Conservation (phyloP, 23 tunicate genomes). For the Ascidia mentula region DNA sequence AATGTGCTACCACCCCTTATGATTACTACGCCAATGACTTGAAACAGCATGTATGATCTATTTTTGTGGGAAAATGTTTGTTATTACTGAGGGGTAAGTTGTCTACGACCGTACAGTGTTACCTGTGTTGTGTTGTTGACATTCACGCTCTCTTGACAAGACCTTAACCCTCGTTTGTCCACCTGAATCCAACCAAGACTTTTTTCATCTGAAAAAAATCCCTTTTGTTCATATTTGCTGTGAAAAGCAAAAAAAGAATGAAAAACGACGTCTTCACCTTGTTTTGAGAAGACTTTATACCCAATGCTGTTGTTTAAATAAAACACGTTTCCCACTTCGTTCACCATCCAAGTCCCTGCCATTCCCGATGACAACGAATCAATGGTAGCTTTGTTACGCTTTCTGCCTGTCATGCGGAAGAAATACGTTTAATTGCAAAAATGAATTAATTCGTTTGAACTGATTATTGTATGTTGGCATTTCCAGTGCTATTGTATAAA, state of each 20-base stretch:
- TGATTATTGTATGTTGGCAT: no score
- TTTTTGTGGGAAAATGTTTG: no score
- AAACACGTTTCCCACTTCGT: background rate
- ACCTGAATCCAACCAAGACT: background rate
- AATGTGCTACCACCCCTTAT: no score
- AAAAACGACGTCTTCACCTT: background rate
- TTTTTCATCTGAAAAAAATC: background rate
- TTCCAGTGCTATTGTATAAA: no score
- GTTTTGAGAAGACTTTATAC: background rate
- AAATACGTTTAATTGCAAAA: no score
- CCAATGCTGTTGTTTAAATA: conserved; percentile 11
- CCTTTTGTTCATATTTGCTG: background rate
- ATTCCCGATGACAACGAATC: conserved; percentile 1
- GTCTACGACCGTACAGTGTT: no score
- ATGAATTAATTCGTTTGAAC: no score
- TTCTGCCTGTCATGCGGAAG: background rate
- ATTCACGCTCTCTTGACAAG: background rate
- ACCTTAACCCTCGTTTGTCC: background rate
- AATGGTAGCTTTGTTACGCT: background rate
- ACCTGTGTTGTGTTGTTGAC: background rate
- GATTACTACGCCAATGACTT: no score
- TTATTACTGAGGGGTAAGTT: no score
- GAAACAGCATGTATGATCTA: no score
- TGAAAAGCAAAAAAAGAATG: background rate
- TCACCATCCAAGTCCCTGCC: conserved; percentile 5